Evolutionary conservation across 2,113 vertebrate species (phyloP).

Genomic region (Triplophysa tibetana): DNA sequence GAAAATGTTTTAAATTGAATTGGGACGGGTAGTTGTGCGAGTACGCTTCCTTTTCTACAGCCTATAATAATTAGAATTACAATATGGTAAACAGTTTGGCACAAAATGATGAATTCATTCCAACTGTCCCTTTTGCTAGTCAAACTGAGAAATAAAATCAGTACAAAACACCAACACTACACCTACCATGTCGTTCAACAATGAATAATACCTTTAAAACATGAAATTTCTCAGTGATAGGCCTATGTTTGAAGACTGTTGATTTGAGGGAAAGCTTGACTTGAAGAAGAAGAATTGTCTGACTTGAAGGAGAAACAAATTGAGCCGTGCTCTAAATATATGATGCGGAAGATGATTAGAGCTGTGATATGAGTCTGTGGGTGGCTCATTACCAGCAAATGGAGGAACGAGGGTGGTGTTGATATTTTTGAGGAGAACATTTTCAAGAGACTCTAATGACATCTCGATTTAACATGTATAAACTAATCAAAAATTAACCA

Average conservation of each 20-base stretch:
- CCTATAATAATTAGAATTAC: not conserved
- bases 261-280: not conserved
- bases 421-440: not conserved
- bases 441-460: slow-evolving; percentile 10
- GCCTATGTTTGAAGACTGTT: not conserved
- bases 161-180: not conserved
- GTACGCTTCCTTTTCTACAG: not conserved
- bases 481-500: slow-evolving; percentile 13
- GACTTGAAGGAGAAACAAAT: not conserved
- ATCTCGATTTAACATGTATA: slow-evolving; percentile 4
- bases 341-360: not conserved
- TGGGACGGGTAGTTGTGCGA: too few species aligned
- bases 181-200: not conserved
- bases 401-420: not conserved
- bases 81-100: not conserved
- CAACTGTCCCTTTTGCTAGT: not conserved
- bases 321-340: not conserved
- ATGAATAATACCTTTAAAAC: not conserved
- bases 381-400: not conserved
- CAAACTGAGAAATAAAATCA: not conserved
- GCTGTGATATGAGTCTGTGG: not conserved
- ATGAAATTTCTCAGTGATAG: not conserved
- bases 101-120: not conserved
- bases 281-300: not conserved
- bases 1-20: too few species aligned